Conservation (phyloP, 2,888 invertebrate genomes). For the Orgyia antiqua region DNA sequence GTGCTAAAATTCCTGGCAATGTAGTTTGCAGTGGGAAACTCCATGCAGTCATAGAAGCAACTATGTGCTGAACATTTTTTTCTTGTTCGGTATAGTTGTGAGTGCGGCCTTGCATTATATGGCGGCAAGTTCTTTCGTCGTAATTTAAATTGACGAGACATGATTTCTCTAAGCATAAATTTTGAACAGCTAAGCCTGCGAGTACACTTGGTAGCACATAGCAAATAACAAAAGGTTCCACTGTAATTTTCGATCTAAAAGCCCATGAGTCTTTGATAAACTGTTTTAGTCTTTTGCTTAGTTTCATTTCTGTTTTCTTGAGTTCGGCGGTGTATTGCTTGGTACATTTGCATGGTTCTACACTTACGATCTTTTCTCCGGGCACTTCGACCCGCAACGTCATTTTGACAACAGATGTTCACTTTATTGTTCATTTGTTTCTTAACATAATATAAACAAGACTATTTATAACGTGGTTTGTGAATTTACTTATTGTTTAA, state of each 20-base stretch:
- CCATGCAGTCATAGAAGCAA: conserved; percentile 79
- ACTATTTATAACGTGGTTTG: conserved; percentile 1
- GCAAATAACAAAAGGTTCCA: conserved; percentile 82
- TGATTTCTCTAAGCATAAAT: conserved; percentile 78
- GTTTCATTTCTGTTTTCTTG: conserved; percentile 49
- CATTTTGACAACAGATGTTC: conserved; percentile 54
- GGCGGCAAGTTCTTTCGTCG: conserved; percentile 72
- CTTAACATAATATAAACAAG: conserved; percentile 14
- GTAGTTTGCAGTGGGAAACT: conserved; percentile 78
- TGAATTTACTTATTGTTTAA: conserved; percentile 5
- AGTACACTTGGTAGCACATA: conserved; percentile 82
- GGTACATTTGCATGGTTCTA: conserved; percentile 61
- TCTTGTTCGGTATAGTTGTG: conserved; percentile 60
- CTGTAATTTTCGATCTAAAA: conserved; percentile 72
- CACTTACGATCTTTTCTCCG: conserved; percentile 60
- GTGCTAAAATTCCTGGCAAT: conserved; percentile 74
- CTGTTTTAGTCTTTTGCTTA: conserved; percentile 55
- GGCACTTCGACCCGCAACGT: conserved; percentile 71
- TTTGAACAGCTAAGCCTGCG: conserved; percentile 80
- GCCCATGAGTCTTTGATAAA: conserved; percentile 61
- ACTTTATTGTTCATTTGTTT: conserved; percentile 58
- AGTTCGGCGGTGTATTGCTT: conserved; percentile 46
- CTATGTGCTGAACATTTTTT: conserved; percentile 66
- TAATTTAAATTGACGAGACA: conserved; percentile 76
- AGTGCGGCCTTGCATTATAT: conserved; percentile 65